Evolutionary conservation across 92 coral and sea anemone genomes (phyloP), one percentile per base, ranked within the genome.

Genomic region (Zoanthus gigantus): DNA sequence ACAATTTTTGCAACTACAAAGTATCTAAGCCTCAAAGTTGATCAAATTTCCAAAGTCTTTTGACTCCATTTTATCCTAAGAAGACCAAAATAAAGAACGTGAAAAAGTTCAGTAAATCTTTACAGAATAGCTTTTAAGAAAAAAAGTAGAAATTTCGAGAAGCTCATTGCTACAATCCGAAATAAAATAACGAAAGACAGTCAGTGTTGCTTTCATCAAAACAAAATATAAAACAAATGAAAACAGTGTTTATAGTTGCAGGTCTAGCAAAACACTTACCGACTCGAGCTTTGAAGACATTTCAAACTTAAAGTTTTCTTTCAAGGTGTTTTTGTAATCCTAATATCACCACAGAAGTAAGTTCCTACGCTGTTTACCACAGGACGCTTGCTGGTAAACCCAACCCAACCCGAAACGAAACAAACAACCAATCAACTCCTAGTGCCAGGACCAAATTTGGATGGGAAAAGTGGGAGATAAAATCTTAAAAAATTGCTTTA

Each of bases 321-420:
- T 18, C 14, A 15, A 34, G 17, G 31, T 34, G 17, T 31, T 79
- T 56, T 18, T 37, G 48, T 23, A 58, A 58, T 31, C 71, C 16
- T 17, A 63, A 15, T 32, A 31, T 79, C 72, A 30, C 72, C 31
- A 79, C 72, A 28, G 12, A 60, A 79, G 12, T 17, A 8, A 18
- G 72, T 2, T 58, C 46, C 60, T 57, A 29, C 15, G 72, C 32
- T 15, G 71, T 30, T 79, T 60, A 74, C 10, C 15, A 15, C 71
- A 52, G 42, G 82, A 79, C 83, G 83, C 83, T 58, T 31, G 56
- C 31, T 79, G 83, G 60, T 14, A 66, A 34, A 79, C 83, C 83
- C 42, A 23, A 23, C 23, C 23, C 71, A 79, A 34, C 83, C 83
- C 83, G 83, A 79, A 42, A 58, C 63, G 9, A 50, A 50, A 50